These are phyloP conservation scores for Vicugna pacos DNA, from an alignment of 2,113 vertebrate genomes.

Conservation along the genomic window DNA sequence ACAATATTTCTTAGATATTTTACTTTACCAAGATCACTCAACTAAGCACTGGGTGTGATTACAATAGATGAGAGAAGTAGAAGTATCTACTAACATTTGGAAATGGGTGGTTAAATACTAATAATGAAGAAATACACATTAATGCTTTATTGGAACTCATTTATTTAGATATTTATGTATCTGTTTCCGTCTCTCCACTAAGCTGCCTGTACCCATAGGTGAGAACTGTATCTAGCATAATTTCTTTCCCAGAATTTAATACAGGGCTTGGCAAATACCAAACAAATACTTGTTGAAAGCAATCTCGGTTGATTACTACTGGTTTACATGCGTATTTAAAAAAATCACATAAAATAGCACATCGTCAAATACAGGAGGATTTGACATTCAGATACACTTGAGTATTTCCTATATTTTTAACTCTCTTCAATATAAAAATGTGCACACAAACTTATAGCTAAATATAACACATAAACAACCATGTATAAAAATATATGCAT, in stretches of 20 bases:
- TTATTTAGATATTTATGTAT: neutral
- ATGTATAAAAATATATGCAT: neutral
- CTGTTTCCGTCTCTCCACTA: neutral
- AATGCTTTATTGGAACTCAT: neutral
- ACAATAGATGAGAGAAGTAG: neutral
- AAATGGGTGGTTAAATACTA: neutral
- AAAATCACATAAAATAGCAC: neutral
- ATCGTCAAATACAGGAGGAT: neutral
- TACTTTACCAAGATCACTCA: neutral
- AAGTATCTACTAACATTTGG: neutral
- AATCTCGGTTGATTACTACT: neutral
- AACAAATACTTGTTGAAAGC: neutral
- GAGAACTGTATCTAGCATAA: neutral
- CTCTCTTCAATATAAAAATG: neutral
- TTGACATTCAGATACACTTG: neutral
- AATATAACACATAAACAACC: neutral
- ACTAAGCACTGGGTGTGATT: neutral
- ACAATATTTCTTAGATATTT: neutral
- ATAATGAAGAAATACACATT: neutral
- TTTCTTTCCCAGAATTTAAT: neutral
- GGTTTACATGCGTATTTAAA: neutral
- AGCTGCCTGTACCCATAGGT: neutral
- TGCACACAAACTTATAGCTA: neutral
- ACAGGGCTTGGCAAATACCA: neutral
- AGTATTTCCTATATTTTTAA: neutral